Percentiles rank a stretch among this genome's conserved stretches.
Conservation (phyloP, 1,140 invertebrate species). For the Berghia stephanieae region DNA sequence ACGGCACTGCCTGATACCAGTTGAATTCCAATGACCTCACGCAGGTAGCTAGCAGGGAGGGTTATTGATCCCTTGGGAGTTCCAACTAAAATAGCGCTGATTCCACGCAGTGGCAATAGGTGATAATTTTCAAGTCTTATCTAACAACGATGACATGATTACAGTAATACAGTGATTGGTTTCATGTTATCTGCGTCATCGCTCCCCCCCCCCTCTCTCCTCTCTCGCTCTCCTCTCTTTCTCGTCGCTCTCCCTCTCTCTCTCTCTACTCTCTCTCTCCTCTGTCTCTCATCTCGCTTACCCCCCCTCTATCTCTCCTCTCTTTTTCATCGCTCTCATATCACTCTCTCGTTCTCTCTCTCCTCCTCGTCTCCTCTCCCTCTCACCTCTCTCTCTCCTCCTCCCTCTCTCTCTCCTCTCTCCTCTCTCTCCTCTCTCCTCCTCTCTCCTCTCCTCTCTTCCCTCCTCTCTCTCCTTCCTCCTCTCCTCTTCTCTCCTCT, state of each 20-base stretch:
- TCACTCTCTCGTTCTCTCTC: slow-evolving; percentile 19
- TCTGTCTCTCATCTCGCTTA: not conserved
- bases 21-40: too few species aligned
- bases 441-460: slow-evolving; percentile 11
- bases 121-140: too few species aligned
- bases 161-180: too few species aligned
- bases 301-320: not conserved
- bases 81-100: too few species aligned
- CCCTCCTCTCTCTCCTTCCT: not conserved
- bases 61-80: too few species aligned
- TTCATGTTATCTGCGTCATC: too few species aligned
- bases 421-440: not conserved
- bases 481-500: not conserved
- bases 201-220: slow-evolving; percentile 15
- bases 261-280: not conserved
- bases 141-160: too few species aligned
- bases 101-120: too few species aligned
- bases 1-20: too few species aligned
- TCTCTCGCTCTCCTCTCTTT: not conserved
- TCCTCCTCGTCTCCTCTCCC: not conserved
- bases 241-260: not conserved
- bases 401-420: not conserved
- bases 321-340: not conserved
- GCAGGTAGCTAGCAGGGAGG: too few species aligned
- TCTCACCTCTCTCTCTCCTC: slow-evolving; percentile 11